These are phyloP conservation scores for Passer domesticus DNA, from an alignment of 2,113 vertebrate species.

Conservation along the genomic window DNA sequence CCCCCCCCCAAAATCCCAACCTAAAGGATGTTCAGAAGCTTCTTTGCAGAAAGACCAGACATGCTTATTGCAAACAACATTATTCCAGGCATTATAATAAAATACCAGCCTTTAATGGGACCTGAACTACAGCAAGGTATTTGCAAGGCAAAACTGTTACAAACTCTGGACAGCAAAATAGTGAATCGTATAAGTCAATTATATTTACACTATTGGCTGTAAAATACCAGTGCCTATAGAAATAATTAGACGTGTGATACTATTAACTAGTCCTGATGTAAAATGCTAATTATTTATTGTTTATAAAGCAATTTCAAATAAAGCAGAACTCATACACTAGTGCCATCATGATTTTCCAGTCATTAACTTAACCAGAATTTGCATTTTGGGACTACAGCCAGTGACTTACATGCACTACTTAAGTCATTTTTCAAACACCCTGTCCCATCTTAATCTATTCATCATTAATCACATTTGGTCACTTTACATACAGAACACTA, in stretches of 20 bases:
- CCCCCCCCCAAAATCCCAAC: not conserved
- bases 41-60: slow-evolving; percentile 20
- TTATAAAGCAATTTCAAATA: slow-evolving; percentile 78
- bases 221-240: slow-evolving; percentile 1
- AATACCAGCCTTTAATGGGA: slow-evolving; percentile 39
- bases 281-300: slow-evolving; percentile 81
- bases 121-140: not conserved
- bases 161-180: not conserved
- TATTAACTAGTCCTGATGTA: slow-evolving; percentile 59
- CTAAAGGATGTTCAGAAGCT: slow-evolving; percentile 29
- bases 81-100: slow-evolving; percentile 40
- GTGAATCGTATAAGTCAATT: not conserved
- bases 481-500: slow-evolving; percentile 82
- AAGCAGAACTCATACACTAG: slow-evolving; percentile 64
- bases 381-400: slow-evolving; percentile 84
- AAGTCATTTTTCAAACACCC: slow-evolving; percentile 84
- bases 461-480: slow-evolving; percentile 85
- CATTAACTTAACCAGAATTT: slow-evolving; percentile 83
- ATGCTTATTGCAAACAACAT: slow-evolving; percentile 20
- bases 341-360: slow-evolving; percentile 79
- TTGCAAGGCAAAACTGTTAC: not conserved
- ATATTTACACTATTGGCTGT: not conserved
- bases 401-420: slow-evolving; percentile 80
- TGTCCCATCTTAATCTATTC: slow-evolving; percentile 83
- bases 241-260: slow-evolving; percentile 41